These are phyloP conservation scores for Acestrorhynchus altus DNA, from an alignment of 2,797 vertebrate genomes.

Conservation along the genomic window DNA sequence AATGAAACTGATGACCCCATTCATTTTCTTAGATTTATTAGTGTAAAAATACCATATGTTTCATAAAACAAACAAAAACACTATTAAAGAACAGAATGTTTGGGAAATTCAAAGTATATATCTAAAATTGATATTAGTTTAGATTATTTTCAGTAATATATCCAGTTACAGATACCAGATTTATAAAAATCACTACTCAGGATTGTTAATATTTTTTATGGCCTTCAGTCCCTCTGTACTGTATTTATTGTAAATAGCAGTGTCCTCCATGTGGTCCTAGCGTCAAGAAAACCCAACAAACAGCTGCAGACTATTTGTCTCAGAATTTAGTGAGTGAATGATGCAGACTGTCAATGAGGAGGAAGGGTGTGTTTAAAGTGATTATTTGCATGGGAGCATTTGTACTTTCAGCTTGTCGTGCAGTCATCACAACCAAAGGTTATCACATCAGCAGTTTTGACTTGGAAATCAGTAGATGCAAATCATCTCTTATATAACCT, in stretches of 20 bases:
- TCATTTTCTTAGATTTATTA: too few relatives aligned
- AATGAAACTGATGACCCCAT: too few relatives aligned
- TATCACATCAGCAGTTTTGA: constrained; percentile 47
- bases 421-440: constrained; percentile 20
- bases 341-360: background rate
- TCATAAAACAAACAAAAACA: too few relatives aligned
- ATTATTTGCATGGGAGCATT: background rate
- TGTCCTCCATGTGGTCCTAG: background rate
- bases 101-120: too few relatives aligned
- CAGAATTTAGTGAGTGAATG: background rate
- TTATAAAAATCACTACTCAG: too few relatives aligned
- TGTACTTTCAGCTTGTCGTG: constrained; percentile 10
- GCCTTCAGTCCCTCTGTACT: too few relatives aligned
- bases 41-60: too few relatives aligned
- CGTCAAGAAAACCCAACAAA: background rate
- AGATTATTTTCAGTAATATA: too few relatives aligned
- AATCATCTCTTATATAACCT: constrained; percentile 38
- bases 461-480: constrained; percentile 58
- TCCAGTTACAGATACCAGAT: too few relatives aligned
- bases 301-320: background rate
- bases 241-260: background rate
- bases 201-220: too few relatives aligned
- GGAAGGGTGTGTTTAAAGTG: constrained; percentile 27
- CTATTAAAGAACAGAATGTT: too few relatives aligned
- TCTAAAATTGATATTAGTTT: too few relatives aligned